These are phyloP conservation scores for Gymnothorax javanicus DNA, from an alignment of 2,797 vertebrate species.

Conservation along the genomic window DNA sequence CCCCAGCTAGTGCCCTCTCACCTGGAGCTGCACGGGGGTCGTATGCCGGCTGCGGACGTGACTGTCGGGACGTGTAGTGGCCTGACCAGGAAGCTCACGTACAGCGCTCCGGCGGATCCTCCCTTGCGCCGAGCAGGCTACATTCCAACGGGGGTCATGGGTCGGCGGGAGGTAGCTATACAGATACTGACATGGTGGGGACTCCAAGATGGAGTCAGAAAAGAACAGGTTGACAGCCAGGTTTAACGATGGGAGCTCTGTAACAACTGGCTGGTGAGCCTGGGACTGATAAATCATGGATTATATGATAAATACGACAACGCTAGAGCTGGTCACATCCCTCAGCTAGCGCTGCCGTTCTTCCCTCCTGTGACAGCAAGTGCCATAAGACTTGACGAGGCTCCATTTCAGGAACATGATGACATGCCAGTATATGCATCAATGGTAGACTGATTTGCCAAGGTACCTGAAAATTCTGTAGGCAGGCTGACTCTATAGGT, in stretches of 20 bases:
- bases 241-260: not conserved
- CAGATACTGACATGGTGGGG: not conserved
- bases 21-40: conserved; percentile 19
- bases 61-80: conserved; percentile 26
- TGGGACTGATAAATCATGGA: not conserved
- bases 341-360: not conserved
- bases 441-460: not conserved
- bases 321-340: not conserved
- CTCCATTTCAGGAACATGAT: not conserved
- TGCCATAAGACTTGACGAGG: not conserved
- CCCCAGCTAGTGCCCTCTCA: conserved; percentile 34
- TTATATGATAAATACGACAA: conserved; percentile 9
- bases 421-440: not conserved
- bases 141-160: conserved; percentile 40
- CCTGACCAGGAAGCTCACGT: conserved; percentile 42
- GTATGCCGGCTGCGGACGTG: conserved; percentile 38
- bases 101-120: not conserved
- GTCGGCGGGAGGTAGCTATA: conserved; percentile 12
- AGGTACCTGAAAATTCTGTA: not conserved
- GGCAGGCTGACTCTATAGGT: not conserved
- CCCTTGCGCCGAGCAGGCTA: conserved; percentile 8
- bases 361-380: not conserved
- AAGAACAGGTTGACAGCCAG: not conserved
- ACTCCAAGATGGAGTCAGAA: not conserved
- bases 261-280: not conserved